phyloP scores from a whole-genome alignment of 2,888 invertebrate species.

The Protula sp. region DNA sequence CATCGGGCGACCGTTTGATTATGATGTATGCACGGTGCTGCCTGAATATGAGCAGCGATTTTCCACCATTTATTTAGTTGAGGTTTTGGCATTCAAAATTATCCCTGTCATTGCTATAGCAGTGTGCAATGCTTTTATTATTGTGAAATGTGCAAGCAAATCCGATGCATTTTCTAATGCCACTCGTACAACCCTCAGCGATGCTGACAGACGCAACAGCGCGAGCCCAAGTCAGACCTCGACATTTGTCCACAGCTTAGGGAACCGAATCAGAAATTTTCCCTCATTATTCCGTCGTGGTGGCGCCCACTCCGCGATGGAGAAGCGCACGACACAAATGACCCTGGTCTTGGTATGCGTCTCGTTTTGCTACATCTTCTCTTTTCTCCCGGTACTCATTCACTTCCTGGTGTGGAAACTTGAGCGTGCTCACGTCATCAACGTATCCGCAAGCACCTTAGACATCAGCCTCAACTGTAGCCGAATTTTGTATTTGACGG shows the following conservation, averaged over 20 bases:
- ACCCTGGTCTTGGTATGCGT: not conserved
- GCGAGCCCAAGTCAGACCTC: too few relatives aligned
- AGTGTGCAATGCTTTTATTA: constrained; percentile 16
- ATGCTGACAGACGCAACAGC: not conserved
- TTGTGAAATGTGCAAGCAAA: not conserved
- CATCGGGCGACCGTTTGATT: constrained; percentile 9
- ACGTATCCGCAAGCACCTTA: not conserved
- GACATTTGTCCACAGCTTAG: too few relatives aligned
- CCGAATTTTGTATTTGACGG: not conserved
- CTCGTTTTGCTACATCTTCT: not conserved
- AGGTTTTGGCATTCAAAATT: constrained; percentile 11
- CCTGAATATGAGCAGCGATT: constrained; percentile 9
- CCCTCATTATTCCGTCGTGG: too few relatives aligned
- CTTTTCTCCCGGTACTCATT: not conserved
- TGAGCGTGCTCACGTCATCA: too few relatives aligned
- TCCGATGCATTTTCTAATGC: too few relatives aligned
- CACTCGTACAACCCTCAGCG: not conserved
- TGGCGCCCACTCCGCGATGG: not conserved
- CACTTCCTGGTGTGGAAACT: not conserved
- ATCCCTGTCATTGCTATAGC: constrained; percentile 15
- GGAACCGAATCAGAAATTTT: too few relatives aligned
- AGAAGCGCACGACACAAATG: not conserved
- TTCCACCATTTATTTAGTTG: constrained; percentile 12
- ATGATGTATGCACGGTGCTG: constrained; percentile 13
- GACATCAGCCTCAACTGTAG: not conserved